phyloP scores from a whole-genome alignment of 2,888 invertebrate species.

The Epicampocera succincta region DNA sequence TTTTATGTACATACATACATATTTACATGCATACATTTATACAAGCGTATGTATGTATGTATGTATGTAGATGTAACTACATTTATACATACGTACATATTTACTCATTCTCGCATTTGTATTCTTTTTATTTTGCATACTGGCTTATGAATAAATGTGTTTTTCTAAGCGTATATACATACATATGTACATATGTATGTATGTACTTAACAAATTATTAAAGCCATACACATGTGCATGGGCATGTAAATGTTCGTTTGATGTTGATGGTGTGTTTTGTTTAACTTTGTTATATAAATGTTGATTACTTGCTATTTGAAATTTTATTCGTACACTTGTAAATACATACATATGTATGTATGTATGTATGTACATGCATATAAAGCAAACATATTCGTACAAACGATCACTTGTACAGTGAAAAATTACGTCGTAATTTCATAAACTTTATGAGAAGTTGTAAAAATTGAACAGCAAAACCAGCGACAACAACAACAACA shows the following conservation, averaged over 20 bases:
- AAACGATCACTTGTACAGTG: conserved; percentile 20
- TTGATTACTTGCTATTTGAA: conserved; percentile 61
- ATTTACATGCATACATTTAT: background rate
- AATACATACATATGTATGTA: conserved; percentile 13
- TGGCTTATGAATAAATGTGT: background rate
- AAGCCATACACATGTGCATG: conserved; percentile 5
- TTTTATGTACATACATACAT: background rate
- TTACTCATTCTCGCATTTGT: conserved; percentile 20
- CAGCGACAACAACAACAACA: conserved; percentile 35
- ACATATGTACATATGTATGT: too few relatives aligned
- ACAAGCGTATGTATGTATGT: background rate
- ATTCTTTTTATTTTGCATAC: conserved; percentile 19
- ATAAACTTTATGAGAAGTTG: conserved; percentile 70
- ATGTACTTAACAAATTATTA: background rate
- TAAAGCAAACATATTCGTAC: background rate
- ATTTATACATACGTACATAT: background rate
- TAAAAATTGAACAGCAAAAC: conserved; percentile 58
- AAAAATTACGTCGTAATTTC: conserved; percentile 70
- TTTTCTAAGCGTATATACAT: conserved; percentile 27
- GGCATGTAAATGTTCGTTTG: conserved; percentile 8
- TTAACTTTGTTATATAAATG: conserved; percentile 38
- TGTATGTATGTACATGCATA: conserved; percentile 2
- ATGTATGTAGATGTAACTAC: background rate
- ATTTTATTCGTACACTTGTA: conserved; percentile 34
- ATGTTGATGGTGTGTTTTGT: conserved; percentile 10